phyloP scores from a whole-genome alignment of 1,140 invertebrate genomes.

The Heliconius hewitsoni region DNA sequence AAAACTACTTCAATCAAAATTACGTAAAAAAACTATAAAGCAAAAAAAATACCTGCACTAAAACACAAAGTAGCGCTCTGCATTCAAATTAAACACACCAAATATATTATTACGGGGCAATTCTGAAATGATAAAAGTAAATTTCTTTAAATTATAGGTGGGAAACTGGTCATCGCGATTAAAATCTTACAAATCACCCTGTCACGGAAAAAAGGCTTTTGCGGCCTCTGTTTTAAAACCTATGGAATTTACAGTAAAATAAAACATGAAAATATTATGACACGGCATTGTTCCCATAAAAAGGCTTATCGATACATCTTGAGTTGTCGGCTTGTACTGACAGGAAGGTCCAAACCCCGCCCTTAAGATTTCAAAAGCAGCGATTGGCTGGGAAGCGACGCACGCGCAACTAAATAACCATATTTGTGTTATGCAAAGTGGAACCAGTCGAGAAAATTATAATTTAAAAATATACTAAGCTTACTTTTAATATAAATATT shows the following conservation, averaged over 20 bases:
- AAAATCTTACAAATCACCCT: slow-evolving; percentile 28
- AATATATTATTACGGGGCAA: slow-evolving; percentile 35
- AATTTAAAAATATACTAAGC: not conserved
- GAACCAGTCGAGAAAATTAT: not conserved
- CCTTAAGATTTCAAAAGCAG: slow-evolving; percentile 12
- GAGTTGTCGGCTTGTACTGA: not conserved
- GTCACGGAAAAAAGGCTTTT: slow-evolving; percentile 26
- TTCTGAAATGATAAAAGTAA: slow-evolving; percentile 41
- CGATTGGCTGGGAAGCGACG: slow-evolving; percentile 29
- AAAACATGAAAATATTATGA: slow-evolving; percentile 46
- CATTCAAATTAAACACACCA: slow-evolving; percentile 34
- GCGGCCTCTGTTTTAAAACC: slow-evolving; percentile 14
- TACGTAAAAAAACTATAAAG: not conserved
- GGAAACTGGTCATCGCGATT: slow-evolving; percentile 28
- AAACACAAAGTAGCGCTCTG: slow-evolving; percentile 11
- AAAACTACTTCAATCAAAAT: not conserved
- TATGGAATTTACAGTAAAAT: slow-evolving; percentile 2
- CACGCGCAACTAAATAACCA: slow-evolving; percentile 20
- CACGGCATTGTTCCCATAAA: slow-evolving; percentile 46
- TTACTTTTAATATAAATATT: not conserved
- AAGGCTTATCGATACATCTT: slow-evolving; percentile 36
- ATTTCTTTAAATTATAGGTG: slow-evolving; percentile 40
- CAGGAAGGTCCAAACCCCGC: slow-evolving; percentile 36
- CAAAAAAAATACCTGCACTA: not conserved
- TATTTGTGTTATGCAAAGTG: slow-evolving; percentile 10